Conservation (phyloP, 2,888 invertebrate species). For the Apocheima hispidaria region DNA sequence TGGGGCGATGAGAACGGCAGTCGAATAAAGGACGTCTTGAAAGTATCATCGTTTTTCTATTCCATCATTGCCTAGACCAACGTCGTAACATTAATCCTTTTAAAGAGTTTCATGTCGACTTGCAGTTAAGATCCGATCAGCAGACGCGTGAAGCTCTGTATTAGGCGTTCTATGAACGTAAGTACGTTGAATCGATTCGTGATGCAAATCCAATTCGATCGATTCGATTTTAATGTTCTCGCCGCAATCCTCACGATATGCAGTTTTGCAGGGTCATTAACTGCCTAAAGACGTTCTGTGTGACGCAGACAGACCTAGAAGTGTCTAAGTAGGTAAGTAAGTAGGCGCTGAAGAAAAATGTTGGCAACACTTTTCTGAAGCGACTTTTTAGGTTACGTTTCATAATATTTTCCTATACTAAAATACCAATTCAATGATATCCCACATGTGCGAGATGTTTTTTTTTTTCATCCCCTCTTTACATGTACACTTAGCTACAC, state of each 20-base stretch:
- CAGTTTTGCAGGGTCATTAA: slow-evolving; percentile 31
- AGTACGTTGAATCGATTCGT: slow-evolving; percentile 31
- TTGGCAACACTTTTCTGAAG: too few species aligned
- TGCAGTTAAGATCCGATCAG: slow-evolving; percentile 26
- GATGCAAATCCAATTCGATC: slow-evolving; percentile 37
- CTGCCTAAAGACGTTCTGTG: slow-evolving; percentile 15
- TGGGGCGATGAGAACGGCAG: too few species aligned
- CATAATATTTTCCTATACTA: neutral
- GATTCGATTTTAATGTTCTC: slow-evolving; percentile 29
- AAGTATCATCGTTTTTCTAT: too few species aligned
- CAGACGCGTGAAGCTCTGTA: slow-evolving; percentile 21
- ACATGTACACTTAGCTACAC: too few species aligned
- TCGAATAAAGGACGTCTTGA: too few species aligned
- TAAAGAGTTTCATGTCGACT: slow-evolving; percentile 23
- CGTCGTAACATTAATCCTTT: too few species aligned
- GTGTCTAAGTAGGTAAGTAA: neutral
- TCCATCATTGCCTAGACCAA: too few species aligned
- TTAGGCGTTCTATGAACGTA: slow-evolving; percentile 19
- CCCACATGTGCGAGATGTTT: too few species aligned
- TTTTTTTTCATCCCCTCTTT: too few species aligned
- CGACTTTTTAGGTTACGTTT: neutral
- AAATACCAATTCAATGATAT: too few species aligned
- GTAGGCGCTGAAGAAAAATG: too few species aligned
- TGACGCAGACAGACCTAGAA: neutral
- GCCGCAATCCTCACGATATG: slow-evolving; percentile 31